phyloP scores from a whole-genome alignment of 1,140 invertebrate genomes.

The Harlomillsia oculata region DNA sequence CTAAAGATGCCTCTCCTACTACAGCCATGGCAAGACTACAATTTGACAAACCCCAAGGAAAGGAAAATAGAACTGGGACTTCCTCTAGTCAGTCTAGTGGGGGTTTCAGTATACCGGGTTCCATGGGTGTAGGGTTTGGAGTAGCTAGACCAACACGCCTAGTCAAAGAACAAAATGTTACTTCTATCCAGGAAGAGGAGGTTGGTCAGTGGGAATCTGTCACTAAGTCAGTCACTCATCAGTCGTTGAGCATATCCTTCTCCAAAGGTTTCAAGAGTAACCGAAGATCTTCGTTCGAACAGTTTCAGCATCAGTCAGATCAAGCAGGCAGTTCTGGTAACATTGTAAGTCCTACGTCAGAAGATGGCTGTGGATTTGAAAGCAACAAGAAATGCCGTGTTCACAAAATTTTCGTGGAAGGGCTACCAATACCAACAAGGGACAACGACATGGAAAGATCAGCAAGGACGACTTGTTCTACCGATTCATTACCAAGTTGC shows the following conservation, averaged over 20 bases:
- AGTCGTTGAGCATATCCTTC: constrained; percentile 28
- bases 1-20: constrained; percentile 40
- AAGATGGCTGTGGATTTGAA: constrained; percentile 7
- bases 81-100: constrained; percentile 8
- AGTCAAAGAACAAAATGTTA: constrained; percentile 26
- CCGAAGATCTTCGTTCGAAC: constrained; percentile 25
- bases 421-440: constrained; percentile 6
- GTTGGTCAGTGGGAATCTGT: constrained; percentile 21
- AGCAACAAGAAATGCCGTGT: constrained; percentile 25
- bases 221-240: constrained; percentile 22
- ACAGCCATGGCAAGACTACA: constrained; percentile 42
- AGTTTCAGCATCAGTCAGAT: constrained; percentile 17
- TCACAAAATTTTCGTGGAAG: constrained; percentile 34
- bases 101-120: constrained; percentile 6
- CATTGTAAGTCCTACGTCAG: not conserved
- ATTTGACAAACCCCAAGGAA: constrained; percentile 38
- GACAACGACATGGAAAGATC: not conserved
- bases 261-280: constrained; percentile 28
- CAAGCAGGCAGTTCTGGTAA: not conserved
- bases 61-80: constrained; percentile 32
- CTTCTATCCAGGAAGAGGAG: constrained; percentile 30
- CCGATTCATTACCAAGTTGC: not conserved
- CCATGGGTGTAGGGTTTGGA: constrained; percentile 14
- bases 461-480: not conserved
- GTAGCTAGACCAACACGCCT: constrained; percentile 27